Evolutionary conservation across 1,140 invertebrate species (phyloP), one percentile per base, ranked within the genome.

Genomic region (Drosophila micromelanica): DNA sequence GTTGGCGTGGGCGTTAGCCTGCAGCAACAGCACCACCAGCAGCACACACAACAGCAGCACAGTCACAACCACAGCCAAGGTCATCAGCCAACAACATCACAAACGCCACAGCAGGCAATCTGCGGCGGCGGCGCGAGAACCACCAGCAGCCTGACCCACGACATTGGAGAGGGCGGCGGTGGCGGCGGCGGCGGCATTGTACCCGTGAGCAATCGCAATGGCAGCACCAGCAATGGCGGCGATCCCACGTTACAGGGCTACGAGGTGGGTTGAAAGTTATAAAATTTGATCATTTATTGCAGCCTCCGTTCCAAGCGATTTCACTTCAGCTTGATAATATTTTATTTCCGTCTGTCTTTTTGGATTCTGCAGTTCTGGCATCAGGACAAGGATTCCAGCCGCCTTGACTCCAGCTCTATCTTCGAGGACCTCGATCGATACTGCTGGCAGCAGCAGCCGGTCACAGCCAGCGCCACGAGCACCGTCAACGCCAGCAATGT

Each of bases 341-440:
- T 20, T 49, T 7, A 37, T 30, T 23, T 51, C 2, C 23, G n/a
- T 15, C 23, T 11, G 5, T 11, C 27, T 17, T 20, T 5, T n/a
- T 6, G 37, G 0, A 32, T 2, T 27, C 46, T 40, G 42, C 94
- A 94, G 79, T 95, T 96, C 72, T 96, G 96, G 96, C 94, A 94
- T 73, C 93, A 94, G 11, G 95, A 95, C 70, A 95, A 96, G 92
- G 93, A 96, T 91, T 92, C 73, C 54, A 93, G 95, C 87, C 92
- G 95, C 85, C 91, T 96, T 84, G 94, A 96, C 93, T 93, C 94
- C 17, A 91, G 55, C 56, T 94, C 95, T 32, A 95, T 96, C 54
- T 92, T 97, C 71, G 96, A 96, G 91, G 96, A 96, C 90, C 93
- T 96, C 32, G 96, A 96, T 90, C 96, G 96, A 78, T 96, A 95